Evolutionary conservation across 1,140 invertebrate genomes (phyloP).

Genomic region (Hyphantria cunea): DNA sequence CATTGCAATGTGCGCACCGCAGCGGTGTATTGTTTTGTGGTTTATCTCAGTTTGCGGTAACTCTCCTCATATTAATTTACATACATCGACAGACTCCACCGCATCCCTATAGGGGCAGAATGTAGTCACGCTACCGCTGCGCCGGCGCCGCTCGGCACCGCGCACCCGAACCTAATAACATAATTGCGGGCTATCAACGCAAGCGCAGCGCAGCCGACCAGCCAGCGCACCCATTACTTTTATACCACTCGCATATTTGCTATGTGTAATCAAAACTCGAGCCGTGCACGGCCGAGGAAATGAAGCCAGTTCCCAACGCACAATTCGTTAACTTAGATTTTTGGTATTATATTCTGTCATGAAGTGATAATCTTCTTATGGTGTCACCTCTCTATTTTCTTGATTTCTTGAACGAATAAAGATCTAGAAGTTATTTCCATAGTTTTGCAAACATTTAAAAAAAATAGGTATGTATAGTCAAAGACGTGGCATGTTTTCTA

Average conservation of each 20-base stretch:
- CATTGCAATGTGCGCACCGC: too few relatives aligned
- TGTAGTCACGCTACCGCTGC: slow-evolving; percentile 18
- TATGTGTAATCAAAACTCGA: slow-evolving; percentile 1
- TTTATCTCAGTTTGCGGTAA: too few relatives aligned
- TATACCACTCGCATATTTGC: neutral
- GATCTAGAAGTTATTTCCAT: too few relatives aligned
- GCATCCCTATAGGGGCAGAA: neutral
- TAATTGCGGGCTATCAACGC: slow-evolving; percentile 47
- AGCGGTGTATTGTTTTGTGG: too few relatives aligned
- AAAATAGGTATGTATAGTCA: too few relatives aligned
- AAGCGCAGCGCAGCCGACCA: neutral
- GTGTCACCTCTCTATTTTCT: too few relatives aligned
- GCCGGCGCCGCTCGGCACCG: slow-evolving; percentile 11
- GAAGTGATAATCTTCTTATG: too few relatives aligned
- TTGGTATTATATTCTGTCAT: too few relatives aligned
- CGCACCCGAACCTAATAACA: slow-evolving; percentile 44
- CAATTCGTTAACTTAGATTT: neutral
- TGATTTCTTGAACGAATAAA: too few relatives aligned
- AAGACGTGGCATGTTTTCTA: too few relatives aligned
- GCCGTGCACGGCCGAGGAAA: slow-evolving; percentile 2
- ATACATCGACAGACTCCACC: neutral
- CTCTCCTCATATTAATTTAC: neutral
- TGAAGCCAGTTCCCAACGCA: slow-evolving; percentile 24
- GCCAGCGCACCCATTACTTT: neutral
- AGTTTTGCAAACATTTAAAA: too few relatives aligned